A percentile compares a stretch with the other conserved stretches of the same genome.
Conservation (phyloP, 2,888 invertebrate species). For the Andricus curvator region DNA sequence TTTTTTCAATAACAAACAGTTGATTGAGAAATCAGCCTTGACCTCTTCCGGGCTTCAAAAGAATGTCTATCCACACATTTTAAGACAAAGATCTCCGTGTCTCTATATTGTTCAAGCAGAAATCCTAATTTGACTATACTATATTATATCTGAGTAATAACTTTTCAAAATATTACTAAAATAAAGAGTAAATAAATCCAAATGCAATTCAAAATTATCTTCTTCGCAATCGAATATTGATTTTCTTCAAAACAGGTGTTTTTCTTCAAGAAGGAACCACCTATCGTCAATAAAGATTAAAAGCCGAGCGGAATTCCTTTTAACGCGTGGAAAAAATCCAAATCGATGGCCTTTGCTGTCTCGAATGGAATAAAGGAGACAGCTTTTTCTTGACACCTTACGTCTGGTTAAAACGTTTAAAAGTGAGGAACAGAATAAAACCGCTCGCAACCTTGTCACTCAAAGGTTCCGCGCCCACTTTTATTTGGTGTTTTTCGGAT, state of each 20-base stretch:
- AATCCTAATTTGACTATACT: too few species aligned
- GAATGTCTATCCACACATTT: too few species aligned
- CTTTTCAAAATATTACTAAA: too few species aligned
- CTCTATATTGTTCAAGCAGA: too few species aligned
- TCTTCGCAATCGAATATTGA: not conserved
- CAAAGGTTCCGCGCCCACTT: not conserved
- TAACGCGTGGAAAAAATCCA: conserved; percentile 7
- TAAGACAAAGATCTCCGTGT: too few species aligned
- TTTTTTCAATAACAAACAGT: too few species aligned
- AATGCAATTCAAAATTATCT: too few species aligned
- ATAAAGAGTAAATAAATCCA: too few species aligned
- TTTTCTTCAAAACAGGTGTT: not conserved
- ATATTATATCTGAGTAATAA: too few species aligned
- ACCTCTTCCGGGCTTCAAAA: too few species aligned
- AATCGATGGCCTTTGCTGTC: conserved; percentile 29
- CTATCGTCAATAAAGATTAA: not conserved
- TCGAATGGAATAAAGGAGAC: conserved; percentile 56
- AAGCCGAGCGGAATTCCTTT: conserved; percentile 1
- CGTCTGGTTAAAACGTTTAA: not conserved
- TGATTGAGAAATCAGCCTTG: too few species aligned
- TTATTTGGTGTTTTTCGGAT: not conserved
- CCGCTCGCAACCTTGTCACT: conserved; percentile 10
- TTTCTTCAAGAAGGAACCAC: not conserved
- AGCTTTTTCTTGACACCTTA: conserved; percentile 9
- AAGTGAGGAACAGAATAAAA: not conserved